A percentile compares a stretch with the other conserved stretches of the same genome.
phyloP scores from a whole-genome alignment of 2,888 invertebrate species.

The Craniophora ligustri region DNA sequence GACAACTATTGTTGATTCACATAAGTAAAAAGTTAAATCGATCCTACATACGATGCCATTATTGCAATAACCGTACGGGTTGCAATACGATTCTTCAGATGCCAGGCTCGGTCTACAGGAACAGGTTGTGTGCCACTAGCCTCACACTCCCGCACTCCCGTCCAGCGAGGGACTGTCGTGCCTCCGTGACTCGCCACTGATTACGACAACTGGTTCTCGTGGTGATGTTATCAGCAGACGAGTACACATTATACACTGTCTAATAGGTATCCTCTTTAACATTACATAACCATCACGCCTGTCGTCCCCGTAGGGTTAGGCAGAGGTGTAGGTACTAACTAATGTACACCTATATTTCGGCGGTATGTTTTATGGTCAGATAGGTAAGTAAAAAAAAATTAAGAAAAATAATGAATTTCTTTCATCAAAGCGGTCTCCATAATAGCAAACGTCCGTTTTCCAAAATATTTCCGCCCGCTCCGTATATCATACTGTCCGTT shows the following conservation, averaged over 20 bases:
- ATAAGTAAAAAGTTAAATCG: no score
- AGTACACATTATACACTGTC: neutral
- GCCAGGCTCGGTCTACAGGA: neutral
- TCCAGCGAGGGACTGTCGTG: neutral
- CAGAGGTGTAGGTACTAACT: no score
- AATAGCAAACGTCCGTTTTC: constrained; percentile 36
- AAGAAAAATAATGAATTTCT: neutral
- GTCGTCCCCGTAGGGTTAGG: no score
- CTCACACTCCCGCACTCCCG: constrained; percentile 24
- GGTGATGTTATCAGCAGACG: constrained; percentile 14
- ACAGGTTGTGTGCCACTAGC: constrained; percentile 24
- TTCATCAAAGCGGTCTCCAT: constrained; percentile 51
- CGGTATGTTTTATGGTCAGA: no score
- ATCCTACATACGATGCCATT: neutral
- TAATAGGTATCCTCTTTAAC: neutral
- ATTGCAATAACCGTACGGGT: neutral
- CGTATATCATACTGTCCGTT: constrained; percentile 78
- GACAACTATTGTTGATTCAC: no score
- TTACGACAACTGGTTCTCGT: constrained; percentile 20
- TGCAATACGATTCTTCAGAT: neutral
- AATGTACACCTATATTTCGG: no score
- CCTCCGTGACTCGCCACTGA: constrained; percentile 5
- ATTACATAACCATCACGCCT: no score
- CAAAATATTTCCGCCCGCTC: constrained; percentile 64
- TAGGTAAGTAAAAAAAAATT: neutral